phyloP scores from a whole-genome alignment of 2,888 invertebrate genomes.

The Diaprepes abbreviatus region DNA sequence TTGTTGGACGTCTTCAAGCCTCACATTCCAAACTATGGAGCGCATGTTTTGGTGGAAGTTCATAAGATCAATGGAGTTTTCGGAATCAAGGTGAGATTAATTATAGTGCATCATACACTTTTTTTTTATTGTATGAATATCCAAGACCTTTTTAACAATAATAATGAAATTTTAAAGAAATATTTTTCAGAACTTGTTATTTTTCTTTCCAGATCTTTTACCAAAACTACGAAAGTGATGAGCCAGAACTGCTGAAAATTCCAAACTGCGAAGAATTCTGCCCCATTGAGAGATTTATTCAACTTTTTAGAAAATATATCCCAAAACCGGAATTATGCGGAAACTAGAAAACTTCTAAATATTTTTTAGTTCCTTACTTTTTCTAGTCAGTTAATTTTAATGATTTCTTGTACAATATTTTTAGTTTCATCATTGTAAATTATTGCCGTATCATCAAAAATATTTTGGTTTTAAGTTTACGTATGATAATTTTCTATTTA shows the following conservation, averaged over 20 bases:
- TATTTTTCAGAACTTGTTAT: no score
- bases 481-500: no score
- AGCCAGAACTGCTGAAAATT: constrained; percentile 52
- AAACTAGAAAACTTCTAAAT: constrained; percentile 7
- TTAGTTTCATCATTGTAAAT: no score
- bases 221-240: constrained; percentile 52
- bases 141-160: no score
- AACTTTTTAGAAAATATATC: constrained; percentile 37
- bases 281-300: constrained; percentile 52
- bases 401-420: no score
- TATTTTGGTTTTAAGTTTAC: no score
- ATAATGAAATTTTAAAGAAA: no score
- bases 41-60: constrained; percentile 58
- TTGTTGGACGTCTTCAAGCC: constrained; percentile 67
- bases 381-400: neutral
- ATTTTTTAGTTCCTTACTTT: neutral
- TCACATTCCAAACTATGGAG: constrained; percentile 60
- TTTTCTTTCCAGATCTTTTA: constrained; percentile 51
- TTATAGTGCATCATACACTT: no score
- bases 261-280: constrained; percentile 56
- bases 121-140: no score
- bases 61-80: constrained; percentile 53
- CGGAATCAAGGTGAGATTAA: constrained; percentile 56
- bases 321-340: constrained; percentile 36
- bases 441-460: no score